These are phyloP conservation scores for Balanococcus diminutus DNA, from an alignment of 2,888 invertebrate species.

Conservation along the genomic window DNA sequence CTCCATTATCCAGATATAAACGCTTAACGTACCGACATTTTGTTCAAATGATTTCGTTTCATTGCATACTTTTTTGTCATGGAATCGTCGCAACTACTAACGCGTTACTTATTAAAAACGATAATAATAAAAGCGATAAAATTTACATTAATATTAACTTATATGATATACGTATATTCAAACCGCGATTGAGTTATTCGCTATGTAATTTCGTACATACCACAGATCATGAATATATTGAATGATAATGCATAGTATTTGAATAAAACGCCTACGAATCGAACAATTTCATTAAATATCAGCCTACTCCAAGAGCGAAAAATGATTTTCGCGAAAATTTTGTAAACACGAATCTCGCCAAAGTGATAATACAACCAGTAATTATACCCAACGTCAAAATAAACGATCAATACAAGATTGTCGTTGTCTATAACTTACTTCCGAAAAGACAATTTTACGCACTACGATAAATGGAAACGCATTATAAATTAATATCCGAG, in stretches of 20 bases:
- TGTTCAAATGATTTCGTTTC: conserved; percentile 18
- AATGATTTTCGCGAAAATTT: conserved; percentile 29
- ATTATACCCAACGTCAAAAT: conserved; percentile 12
- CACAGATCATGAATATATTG: background rate
- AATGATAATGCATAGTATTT: conserved; percentile 21
- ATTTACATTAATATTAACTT: background rate
- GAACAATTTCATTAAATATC: conserved; percentile 13
- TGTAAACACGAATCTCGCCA: conserved; percentile 34
- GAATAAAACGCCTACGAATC: conserved; percentile 20
- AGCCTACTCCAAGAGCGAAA: conserved; percentile 13
- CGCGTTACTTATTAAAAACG: background rate
- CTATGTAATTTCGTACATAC: conserved; percentile 24
- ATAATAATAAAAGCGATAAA: background rate
- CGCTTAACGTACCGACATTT: conserved; percentile 16
- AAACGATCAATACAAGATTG: conserved; percentile 20
- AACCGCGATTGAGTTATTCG: background rate
- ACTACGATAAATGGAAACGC: background rate
- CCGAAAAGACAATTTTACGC: conserved; percentile 42
- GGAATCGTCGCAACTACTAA: background rate
- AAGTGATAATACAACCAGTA: conserved; percentile 41
- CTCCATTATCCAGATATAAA: background rate
- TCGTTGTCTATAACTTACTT: conserved; percentile 48
- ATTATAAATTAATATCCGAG: background rate
- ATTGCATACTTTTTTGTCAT: conserved; percentile 32
- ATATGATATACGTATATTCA: background rate